These are phyloP conservation scores for Episyrphus balteatus DNA, from an alignment of 1,140 invertebrate species.

Conservation along the genomic window DNA sequence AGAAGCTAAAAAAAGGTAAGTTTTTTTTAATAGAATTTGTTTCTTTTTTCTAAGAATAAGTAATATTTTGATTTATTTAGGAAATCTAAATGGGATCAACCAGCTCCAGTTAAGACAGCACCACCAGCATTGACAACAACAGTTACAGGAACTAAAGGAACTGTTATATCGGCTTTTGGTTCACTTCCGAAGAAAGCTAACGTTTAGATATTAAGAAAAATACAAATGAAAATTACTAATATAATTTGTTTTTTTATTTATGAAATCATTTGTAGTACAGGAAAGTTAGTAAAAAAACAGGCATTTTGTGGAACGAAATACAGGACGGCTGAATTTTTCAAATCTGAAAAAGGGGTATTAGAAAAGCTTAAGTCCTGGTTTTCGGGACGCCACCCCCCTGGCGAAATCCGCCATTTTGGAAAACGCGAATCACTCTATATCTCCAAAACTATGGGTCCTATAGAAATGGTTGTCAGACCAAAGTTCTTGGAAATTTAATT, in stretches of 20 bases:
- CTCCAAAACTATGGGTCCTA: no score
- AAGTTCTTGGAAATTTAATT: no score
- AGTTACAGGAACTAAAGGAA: conserved; percentile 73
- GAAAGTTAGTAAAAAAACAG: no score
- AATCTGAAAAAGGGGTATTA: no score
- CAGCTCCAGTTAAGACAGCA: conserved; percentile 41
- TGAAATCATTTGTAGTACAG: no score
- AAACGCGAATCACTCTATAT: no score
- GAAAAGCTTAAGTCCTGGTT: no score
- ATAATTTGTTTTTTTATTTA: not conserved
- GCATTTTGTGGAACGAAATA: no score
- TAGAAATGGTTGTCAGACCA: no score
- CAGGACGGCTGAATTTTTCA: no score
- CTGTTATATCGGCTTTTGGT: conserved; percentile 79
- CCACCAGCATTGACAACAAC: conserved; percentile 61
- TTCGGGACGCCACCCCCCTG: no score
- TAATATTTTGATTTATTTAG: conserved; percentile 29
- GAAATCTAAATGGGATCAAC: conserved; percentile 87
- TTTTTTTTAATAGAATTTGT: not conserved
- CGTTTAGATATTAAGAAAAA: conserved; percentile 1
- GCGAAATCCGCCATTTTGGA: no score
- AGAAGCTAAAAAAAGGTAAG: conserved; percentile 41
- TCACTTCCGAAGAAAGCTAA: conserved; percentile 66
- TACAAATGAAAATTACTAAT: not conserved
- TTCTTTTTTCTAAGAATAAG: not conserved